Percentiles rank a stretch among this genome's conserved stretches.
These are phyloP conservation scores for Lepetodrilus schrolli DNA, from an alignment of 2,888 invertebrate genomes.

Conservation along the genomic window DNA sequence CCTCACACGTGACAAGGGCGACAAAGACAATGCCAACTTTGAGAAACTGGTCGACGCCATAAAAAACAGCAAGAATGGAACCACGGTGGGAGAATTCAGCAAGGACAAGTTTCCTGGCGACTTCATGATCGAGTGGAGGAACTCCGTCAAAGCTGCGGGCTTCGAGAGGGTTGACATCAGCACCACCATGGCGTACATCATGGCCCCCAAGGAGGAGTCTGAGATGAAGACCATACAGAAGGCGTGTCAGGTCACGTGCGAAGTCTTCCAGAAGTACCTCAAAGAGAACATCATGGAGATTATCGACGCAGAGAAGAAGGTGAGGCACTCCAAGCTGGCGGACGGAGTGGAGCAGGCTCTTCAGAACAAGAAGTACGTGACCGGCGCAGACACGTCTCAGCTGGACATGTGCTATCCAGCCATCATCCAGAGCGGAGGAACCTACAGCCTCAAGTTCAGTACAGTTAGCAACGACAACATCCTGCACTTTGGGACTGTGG, in stretches of 20 bases:
- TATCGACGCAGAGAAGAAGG: slow-evolving; percentile 97
- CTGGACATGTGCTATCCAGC: slow-evolving; percentile 99
- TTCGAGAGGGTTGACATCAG: slow-evolving; percentile 92
- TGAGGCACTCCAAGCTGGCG: slow-evolving; percentile 94
- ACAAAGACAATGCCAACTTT: slow-evolving; percentile 89
- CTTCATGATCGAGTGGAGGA: slow-evolving; percentile 93
- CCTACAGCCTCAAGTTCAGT: slow-evolving; percentile 97
- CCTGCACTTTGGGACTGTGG: slow-evolving; percentile 95
- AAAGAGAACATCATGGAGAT: slow-evolving; percentile 99
- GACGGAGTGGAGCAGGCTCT: slow-evolving; percentile 95
- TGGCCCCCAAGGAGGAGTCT: slow-evolving; percentile 95
- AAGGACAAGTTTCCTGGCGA: slow-evolving; percentile 96
- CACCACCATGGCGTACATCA: slow-evolving; percentile 87
- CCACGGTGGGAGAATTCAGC: slow-evolving; percentile 89
- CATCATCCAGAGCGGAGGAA: slow-evolving; percentile 99
- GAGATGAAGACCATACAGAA: slow-evolving; percentile 93
- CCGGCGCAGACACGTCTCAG: slow-evolving; percentile 89
- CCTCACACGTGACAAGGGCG: slow-evolving; percentile 87
- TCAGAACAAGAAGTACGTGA: slow-evolving; percentile 95
- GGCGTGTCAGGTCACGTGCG: slow-evolving; percentile 93
- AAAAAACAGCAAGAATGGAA: slow-evolving; percentile 90
- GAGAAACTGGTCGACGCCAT: slow-evolving; percentile 85
- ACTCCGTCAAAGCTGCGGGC: slow-evolving; percentile 83
- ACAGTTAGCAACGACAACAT: slow-evolving; percentile 90
- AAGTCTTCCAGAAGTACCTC: slow-evolving; percentile 96